Evolutionary conservation across 2,797 vertebrate species (phyloP).

Genomic region (Parauchenoglanis punctatus): DNA sequence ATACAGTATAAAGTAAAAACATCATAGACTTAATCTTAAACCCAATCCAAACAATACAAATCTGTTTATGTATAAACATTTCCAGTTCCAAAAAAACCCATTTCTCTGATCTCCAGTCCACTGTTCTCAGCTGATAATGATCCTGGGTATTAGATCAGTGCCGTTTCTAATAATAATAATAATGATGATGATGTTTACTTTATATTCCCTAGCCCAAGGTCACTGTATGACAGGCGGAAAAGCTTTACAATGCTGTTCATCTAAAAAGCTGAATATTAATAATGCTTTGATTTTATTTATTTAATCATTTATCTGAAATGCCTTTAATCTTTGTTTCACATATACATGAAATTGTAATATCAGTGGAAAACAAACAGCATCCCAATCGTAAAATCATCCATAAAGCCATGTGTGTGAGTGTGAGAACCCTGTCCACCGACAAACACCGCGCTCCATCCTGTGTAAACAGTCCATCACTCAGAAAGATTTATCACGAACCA

Average conservation of each 20-base stretch:
- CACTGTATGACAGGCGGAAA: neutral
- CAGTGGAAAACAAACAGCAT: neutral
- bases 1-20: neutral
- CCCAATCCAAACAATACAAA: no score
- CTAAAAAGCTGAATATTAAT: neutral
- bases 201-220: neutral
- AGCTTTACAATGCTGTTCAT: neutral
- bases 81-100: neutral
- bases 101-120: neutral
- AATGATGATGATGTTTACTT: neutral
- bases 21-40: neutral
- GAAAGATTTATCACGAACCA: constrained; percentile 40
- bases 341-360: neutral
- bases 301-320: neutral
- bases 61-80: neutral
- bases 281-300: neutral
- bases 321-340: neutral
- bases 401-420: neutral
- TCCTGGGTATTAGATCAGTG: no score
- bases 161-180: neutral
- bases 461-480: constrained; percentile 57
- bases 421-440: constrained; percentile 25
- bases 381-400: neutral
- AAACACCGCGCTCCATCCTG: neutral
- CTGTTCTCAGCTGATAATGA: no score